These are phyloP conservation scores for Cyprinodon tularosa DNA, from an alignment of 2,113 vertebrate species.

Conservation along the genomic window DNA sequence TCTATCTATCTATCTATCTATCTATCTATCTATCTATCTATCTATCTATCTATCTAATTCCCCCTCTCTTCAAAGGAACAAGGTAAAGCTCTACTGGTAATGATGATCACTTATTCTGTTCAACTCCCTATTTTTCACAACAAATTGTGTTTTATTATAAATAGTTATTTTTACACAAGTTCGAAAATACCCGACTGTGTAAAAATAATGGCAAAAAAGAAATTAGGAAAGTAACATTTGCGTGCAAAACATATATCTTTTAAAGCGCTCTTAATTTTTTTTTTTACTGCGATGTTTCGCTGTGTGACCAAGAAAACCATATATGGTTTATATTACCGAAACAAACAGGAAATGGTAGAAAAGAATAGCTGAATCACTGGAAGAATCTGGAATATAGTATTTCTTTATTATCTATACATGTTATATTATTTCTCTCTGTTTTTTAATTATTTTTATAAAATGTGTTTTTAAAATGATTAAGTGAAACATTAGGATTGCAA, in stretches of 20 bases:
- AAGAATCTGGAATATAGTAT: not conserved
- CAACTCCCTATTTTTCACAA: too few species aligned
- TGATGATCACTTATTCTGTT: too few species aligned
- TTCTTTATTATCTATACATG: not conserved
- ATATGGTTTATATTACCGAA: conserved; percentile 1
- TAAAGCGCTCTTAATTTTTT: not conserved
- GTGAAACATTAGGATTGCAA: conserved; percentile 29
- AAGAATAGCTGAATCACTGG: not conserved
- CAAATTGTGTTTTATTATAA: too few species aligned
- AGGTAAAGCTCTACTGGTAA: too few species aligned
- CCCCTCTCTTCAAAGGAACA: too few species aligned
- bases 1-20: too few species aligned
- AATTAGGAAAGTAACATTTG: too few species aligned
- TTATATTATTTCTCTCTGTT: not conserved
- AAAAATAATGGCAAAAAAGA: too few species aligned
- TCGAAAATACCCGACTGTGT: too few species aligned
- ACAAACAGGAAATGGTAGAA: not conserved
- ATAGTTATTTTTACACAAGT: too few species aligned
- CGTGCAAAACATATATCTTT: not conserved
- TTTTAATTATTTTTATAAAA: not conserved
- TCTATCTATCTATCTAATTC: too few species aligned
- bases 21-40: too few species aligned
- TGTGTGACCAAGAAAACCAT: not conserved
- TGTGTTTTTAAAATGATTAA: not conserved
- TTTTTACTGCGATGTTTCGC: not conserved